A percentile compares a stretch with the other conserved stretches of the same genome.
phyloP scores from a whole-genome alignment of 2,797 vertebrate genomes.

The Falco rusticolus region DNA sequence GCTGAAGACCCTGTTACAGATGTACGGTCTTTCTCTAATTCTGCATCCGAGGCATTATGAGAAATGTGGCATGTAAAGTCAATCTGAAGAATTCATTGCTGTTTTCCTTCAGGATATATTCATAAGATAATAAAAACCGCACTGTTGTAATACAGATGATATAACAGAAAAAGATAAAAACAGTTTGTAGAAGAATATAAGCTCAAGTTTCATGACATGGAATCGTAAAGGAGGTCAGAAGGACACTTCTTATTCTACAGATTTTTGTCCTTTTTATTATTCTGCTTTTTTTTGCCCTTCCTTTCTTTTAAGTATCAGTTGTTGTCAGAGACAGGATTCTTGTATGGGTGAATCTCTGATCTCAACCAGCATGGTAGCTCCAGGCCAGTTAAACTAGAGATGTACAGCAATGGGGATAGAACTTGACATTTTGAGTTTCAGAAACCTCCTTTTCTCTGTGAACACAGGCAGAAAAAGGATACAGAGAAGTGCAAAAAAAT shows the following conservation, averaged over 20 bases:
- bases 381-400: constrained; percentile 29
- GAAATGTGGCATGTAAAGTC: background rate
- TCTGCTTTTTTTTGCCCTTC: background rate
- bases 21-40: background rate
- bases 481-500: background rate
- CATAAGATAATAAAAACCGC: background rate
- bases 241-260: background rate
- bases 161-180: background rate
- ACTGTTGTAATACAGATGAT: background rate
- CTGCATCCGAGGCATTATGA: background rate
- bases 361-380: constrained; percentile 7
- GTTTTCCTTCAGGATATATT: background rate
- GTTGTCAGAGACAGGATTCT: constrained; percentile 25
- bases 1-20: background rate
- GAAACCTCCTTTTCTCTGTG: constrained; percentile 15
- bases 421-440: constrained; percentile 38
- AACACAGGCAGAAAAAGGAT: background rate
- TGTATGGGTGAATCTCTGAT: constrained; percentile 25
- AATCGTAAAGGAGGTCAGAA: constrained; percentile 41
- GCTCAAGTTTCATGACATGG: background rate
- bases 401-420: background rate
- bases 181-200: background rate
- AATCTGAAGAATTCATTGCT: background rate
- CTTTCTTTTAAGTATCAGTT: constrained; percentile 32
- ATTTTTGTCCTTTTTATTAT: background rate